These are phyloP conservation scores for Poeciliopsis gracilis DNA, from an alignment of 2,797 vertebrate genomes.

Conservation along the genomic window DNA sequence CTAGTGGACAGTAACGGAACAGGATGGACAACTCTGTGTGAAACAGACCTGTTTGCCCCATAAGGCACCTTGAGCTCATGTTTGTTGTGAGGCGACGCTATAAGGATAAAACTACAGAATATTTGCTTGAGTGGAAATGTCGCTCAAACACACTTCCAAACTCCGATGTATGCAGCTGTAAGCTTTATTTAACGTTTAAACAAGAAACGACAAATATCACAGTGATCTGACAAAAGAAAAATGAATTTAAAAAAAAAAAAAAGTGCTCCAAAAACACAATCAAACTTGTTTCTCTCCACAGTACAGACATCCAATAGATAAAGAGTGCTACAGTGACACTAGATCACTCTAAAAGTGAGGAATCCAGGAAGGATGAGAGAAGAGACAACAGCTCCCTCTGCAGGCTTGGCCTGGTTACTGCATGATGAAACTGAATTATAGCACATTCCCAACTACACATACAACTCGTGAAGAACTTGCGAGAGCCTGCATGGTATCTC, in stretches of 20 bases:
- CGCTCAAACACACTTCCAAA: conserved; percentile 9
- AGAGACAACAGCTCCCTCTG: conserved; percentile 30
- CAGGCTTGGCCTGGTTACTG: conserved; percentile 43
- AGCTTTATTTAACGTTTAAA: conserved; percentile 67
- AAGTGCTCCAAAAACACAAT: conserved; percentile 61
- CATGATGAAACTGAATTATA: conserved; percentile 41
- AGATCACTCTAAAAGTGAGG: conserved; percentile 32
- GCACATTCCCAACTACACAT: conserved; percentile 24
- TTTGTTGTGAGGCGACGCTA: background rate
- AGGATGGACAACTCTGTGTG: background rate
- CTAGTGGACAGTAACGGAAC: too few species aligned
- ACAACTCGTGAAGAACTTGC: conserved; percentile 47
- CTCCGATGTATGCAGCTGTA: conserved; percentile 52
- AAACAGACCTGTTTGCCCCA: background rate
- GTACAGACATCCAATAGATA: conserved; percentile 25
- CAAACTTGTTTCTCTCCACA: conserved; percentile 29
- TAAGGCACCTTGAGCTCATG: background rate
- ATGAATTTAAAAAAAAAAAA: conserved; percentile 16
- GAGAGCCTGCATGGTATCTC: conserved; percentile 33
- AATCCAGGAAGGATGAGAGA: conserved; percentile 59
- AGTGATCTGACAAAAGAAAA: conserved; percentile 51
- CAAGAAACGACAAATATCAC: conserved; percentile 61
- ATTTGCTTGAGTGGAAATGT: background rate
- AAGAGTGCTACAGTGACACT: conserved; percentile 36
- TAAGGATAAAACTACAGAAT: background rate